A percentile compares a stretch with the other conserved stretches of the same genome.
These are phyloP conservation scores for Ceriagrion tenellum DNA, from an alignment of 2,888 invertebrate genomes.

Conservation along the genomic window DNA sequence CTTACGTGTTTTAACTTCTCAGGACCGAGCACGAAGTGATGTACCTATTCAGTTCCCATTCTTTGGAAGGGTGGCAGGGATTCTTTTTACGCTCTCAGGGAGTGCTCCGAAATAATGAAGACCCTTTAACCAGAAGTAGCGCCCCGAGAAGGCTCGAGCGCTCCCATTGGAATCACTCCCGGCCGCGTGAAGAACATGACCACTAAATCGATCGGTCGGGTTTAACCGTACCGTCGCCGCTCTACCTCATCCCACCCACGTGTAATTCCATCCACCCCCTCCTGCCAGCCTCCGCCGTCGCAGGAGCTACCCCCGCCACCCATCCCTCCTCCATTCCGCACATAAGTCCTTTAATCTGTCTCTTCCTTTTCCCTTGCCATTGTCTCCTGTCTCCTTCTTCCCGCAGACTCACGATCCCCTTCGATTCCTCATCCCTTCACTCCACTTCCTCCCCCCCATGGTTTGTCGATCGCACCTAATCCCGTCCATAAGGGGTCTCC, in stretches of 20 bases:
- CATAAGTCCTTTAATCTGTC: conserved; percentile 63
- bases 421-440: not conserved
- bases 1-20: too few relatives aligned
- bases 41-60: not conserved
- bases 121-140: not conserved
- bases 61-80: not conserved
- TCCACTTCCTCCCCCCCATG: not conserved
- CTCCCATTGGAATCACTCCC: conserved; percentile 3
- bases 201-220: conserved; percentile 54
- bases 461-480: conserved; percentile 65
- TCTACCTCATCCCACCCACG: not conserved
- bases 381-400: conserved; percentile 47
- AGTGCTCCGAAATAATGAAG: conserved; percentile 2
- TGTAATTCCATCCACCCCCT: too few relatives aligned
- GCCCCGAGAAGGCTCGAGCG: not conserved
- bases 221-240: conserved; percentile 19
- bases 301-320: not conserved
- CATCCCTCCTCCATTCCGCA: not conserved
- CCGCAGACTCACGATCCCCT: not conserved
- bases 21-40: not conserved
- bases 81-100: not conserved
- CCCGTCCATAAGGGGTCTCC: conserved; percentile 41
- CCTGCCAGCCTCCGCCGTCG: not conserved
- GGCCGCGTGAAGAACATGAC: conserved; percentile 13
- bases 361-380: conserved; percentile 48